A percentile compares a stretch with the other conserved stretches of the same genome.
Evolutionary conservation across 1,140 invertebrate genomes (phyloP).

Genomic region (Conus betulinus): DNA sequence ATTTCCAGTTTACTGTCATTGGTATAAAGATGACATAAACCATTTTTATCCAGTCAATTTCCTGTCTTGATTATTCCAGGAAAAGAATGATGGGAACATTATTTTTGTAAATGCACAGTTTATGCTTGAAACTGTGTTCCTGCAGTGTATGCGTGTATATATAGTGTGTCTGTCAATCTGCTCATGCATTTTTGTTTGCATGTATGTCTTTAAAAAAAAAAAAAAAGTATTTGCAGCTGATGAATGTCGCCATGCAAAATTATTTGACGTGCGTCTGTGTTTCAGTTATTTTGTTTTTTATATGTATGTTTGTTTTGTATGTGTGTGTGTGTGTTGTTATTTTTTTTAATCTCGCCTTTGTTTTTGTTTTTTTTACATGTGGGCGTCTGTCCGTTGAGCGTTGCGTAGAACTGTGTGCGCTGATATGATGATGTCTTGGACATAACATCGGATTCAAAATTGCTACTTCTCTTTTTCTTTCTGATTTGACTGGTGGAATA

Average conservation of each 20-base stretch:
- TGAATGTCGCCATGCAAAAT: background rate
- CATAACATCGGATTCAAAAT: background rate
- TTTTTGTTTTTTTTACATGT: background rate
- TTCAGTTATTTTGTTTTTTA: background rate
- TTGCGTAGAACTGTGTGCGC: background rate
- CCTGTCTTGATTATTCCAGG: background rate
- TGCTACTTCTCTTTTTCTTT: slow-evolving; percentile 15
- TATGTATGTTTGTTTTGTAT: background rate
- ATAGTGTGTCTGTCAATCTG: background rate
- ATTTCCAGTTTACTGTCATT: background rate
- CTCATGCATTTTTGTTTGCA: background rate
- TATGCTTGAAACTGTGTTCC: background rate
- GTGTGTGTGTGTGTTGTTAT: background rate
- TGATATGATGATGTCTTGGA: background rate
- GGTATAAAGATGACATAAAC: background rate
- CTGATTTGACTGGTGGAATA: slow-evolving; percentile 23
- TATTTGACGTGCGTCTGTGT: background rate
- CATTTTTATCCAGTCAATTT: background rate
- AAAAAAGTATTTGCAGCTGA: slow-evolving; percentile 1
- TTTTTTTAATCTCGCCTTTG: background rate
- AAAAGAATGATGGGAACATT: background rate
- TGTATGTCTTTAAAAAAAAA: background rate
- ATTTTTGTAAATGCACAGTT: slow-evolving; percentile 4
- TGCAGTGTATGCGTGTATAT: background rate
- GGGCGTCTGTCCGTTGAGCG: background rate